Evolutionary conservation across 2,888 invertebrate genomes (phyloP).

Genomic region (Ophion costatus): DNA sequence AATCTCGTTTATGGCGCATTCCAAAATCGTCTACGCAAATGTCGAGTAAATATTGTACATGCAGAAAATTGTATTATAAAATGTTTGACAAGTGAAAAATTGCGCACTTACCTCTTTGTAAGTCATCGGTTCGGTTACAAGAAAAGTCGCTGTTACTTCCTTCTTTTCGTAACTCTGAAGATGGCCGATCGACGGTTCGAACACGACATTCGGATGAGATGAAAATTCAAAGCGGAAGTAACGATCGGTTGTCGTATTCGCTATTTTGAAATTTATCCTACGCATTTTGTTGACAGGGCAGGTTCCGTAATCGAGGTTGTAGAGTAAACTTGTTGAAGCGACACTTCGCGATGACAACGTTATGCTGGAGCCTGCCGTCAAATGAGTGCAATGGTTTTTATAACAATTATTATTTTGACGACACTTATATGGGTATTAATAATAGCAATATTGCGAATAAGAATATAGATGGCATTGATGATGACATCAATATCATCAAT

Average conservation of each 20-base stretch:
- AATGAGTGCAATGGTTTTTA: not conserved
- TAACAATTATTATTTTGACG: not conserved
- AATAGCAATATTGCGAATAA: too few species aligned
- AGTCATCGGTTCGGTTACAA: conserved; percentile 81
- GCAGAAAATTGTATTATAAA: too few species aligned
- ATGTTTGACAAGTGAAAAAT: not conserved
- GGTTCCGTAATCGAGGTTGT: conserved; percentile 81
- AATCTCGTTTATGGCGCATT: conserved; percentile 74
- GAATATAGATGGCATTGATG: too few species aligned
- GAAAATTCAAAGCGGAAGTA: conserved; percentile 83
- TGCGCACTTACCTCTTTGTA: conserved; percentile 75
- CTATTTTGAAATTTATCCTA: conserved; percentile 82
- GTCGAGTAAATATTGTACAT: not conserved
- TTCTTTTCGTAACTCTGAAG: conserved; percentile 83
- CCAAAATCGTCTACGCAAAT: conserved; percentile 68
- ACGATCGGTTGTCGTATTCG: conserved; percentile 81
- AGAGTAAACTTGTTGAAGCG: conserved; percentile 61
- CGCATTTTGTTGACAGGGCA: conserved; percentile 80
- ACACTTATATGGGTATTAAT: not conserved
- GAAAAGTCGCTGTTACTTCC: conserved; percentile 85
- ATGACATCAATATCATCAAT: too few species aligned
- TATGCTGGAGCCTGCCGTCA: conserved; percentile 25
- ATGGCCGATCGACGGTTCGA: conserved; percentile 84
- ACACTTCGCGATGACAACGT: conserved; percentile 22
- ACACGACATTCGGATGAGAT: conserved; percentile 80